Base-by-base conservation (phyloP, 64 coral and sea anemone species). In the Hydrozoanthus tunicans region DNA sequence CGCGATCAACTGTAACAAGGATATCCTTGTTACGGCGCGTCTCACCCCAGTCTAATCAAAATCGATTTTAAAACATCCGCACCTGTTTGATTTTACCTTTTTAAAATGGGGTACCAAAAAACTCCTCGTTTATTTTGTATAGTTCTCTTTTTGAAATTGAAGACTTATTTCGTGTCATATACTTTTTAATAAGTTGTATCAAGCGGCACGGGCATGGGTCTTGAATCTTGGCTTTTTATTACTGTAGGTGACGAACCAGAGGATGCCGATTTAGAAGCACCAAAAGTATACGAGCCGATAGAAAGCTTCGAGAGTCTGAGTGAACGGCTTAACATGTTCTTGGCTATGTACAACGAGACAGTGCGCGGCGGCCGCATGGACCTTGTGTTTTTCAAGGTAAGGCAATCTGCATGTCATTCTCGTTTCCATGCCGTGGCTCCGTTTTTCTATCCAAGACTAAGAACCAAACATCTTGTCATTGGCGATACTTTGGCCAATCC, bases 371-470 rank as follows among this genome's bases (percentile, higher is more conserved):
- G 93, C 1, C 71, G 92, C 7, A 95, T 98, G 94, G 96, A 98
- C 79, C 94, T 98, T 11, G 96, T 98, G 3, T 98, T 98, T 71
- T 98, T 98, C n/a, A 95, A 95, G 94, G 96, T 98, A 65, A 9
- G 61, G 20, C 3, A 26, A 3, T 58, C 1, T 10, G n/a, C 51
- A 75, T 74, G 25, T 6, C 10, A 64, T 4, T 23, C 6, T 60
- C 64, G 32, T 59, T 17, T 78, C 61, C 20, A 20, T 54, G 32
- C 32, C 32, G 32, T 17, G 77, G 20, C 5, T 57, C 57, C 2
- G 17, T 79, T 11, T 77, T 13, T 11, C 27, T 14, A 51, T 10
- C 8, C 13, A 63, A 63, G 13, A 13, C 61, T 65, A 65, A 15
- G 12, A 15, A 66, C 12, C 9, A 66, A 66, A 15, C 17, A 1